A percentile compares a stretch with the other conserved stretches of the same genome.
Evolutionary conservation across 2,888 invertebrate genomes (phyloP).

Genomic region (Netelia fuscicornis): DNA sequence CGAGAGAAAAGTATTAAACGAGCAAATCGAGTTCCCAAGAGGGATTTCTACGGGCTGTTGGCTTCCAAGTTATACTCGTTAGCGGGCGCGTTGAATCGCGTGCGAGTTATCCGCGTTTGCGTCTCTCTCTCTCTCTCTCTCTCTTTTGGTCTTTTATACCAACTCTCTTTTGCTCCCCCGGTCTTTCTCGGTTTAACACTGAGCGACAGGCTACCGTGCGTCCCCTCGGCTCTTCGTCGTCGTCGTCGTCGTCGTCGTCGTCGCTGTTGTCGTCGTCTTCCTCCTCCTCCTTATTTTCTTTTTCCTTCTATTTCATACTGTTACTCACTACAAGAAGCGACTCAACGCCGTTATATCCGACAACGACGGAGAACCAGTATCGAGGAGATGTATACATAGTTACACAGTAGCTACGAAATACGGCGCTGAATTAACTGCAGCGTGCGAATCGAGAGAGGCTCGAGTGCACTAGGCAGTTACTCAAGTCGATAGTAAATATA

Average conservation of each 20-base stretch:
- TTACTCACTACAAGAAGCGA: conserved; percentile 37
- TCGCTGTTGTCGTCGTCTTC: conserved; percentile 18
- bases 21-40: conserved; percentile 66
- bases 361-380: conserved; percentile 1
- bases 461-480: conserved; percentile 4
- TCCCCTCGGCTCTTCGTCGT: background rate
- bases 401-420: conserved; percentile 28
- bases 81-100: conserved; percentile 68
- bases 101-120: conserved; percentile 64
- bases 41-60: conserved; percentile 63
- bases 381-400: background rate
- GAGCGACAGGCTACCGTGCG: conserved; percentile 56
- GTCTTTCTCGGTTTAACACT: conserved; percentile 56
- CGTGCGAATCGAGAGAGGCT: background rate
- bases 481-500: conserved; percentile 10
- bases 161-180: conserved; percentile 47
- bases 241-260: conserved; percentile 15
- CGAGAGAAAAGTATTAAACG: conserved; percentile 63
- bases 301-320: conserved; percentile 35
- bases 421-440: conserved; percentile 29
- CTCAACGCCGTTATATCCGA: conserved; percentile 48
- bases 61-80: conserved; percentile 68
- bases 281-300: background rate
- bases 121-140: conserved; percentile 13
- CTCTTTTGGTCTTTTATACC: conserved; percentile 21